Conservation (phyloP, 2,797 vertebrate genomes). For the Peromyscus attwateri region DNA sequence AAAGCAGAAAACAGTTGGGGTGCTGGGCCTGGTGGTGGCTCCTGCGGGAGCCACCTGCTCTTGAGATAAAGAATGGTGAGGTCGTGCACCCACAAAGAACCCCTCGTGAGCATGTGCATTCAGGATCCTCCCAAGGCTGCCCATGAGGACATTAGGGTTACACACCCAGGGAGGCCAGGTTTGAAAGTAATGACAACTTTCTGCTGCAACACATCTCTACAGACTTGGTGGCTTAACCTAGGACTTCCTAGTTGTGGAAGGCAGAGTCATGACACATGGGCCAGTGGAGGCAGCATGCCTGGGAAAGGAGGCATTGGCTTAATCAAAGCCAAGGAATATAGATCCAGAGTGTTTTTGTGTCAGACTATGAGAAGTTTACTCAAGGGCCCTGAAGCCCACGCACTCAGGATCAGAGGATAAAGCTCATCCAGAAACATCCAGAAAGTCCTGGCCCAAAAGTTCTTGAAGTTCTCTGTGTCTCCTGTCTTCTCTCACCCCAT, state of each 20-base stretch:
- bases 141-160: background rate
- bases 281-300: background rate
- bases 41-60: background rate
- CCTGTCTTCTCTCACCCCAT: rapidly evolving
- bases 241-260: background rate
- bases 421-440: background rate
- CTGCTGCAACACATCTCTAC: background rate
- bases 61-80: background rate
- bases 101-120: background rate
- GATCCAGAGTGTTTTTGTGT: background rate
- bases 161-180: background rate
- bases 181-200: background rate
- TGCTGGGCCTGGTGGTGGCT: background rate
- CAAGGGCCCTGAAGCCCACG: background rate
- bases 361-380: background rate
- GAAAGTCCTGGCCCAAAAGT: background rate
- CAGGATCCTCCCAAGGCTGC: background rate
- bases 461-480: background rate
- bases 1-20: background rate
- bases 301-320: background rate
- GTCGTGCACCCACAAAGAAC: background rate
- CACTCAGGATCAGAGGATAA: background rate
- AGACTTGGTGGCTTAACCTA: background rate
- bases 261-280: background rate
- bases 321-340: background rate